Evolutionary conservation across 2,113 vertebrate genomes (phyloP).

Genomic region (Nothobranchius furzeri): DNA sequence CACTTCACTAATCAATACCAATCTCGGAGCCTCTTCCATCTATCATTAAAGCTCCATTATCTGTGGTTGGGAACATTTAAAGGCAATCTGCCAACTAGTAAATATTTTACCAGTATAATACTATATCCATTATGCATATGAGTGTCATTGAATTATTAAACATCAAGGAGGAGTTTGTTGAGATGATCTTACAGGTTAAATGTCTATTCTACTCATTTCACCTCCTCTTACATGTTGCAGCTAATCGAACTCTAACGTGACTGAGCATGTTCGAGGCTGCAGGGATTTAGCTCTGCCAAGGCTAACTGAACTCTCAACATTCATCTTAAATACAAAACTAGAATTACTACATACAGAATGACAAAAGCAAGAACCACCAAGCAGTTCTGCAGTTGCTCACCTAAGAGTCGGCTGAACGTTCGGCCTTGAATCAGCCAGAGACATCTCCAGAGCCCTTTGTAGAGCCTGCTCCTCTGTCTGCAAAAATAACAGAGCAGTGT

Average conservation of each 20-base stretch:
- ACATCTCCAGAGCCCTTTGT: constrained; percentile 93
- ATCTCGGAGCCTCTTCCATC: not conserved
- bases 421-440: constrained; percentile 83
- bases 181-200: constrained; percentile 2
- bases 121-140: constrained; percentile 7
- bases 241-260: not conserved
- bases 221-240: not conserved
- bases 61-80: constrained; percentile 1
- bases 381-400: constrained; percentile 62
- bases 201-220: not conserved
- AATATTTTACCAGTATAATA: constrained; percentile 10
- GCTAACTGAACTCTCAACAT: too few species aligned
- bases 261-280: not conserved
- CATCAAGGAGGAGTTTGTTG: not conserved
- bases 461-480: constrained; percentile 96
- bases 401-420: constrained; percentile 73
- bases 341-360: not conserved
- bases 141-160: constrained; percentile 23
- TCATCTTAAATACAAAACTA: too few species aligned
- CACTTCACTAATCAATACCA: not conserved
- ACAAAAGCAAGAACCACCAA: not conserved
- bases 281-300: too few species aligned
- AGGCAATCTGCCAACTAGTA: constrained; percentile 4
- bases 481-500: constrained; percentile 22
- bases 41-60: not conserved